Evolutionary conservation across 2,113 vertebrate genomes (phyloP).

Genomic region (Taurulus bubalis): DNA sequence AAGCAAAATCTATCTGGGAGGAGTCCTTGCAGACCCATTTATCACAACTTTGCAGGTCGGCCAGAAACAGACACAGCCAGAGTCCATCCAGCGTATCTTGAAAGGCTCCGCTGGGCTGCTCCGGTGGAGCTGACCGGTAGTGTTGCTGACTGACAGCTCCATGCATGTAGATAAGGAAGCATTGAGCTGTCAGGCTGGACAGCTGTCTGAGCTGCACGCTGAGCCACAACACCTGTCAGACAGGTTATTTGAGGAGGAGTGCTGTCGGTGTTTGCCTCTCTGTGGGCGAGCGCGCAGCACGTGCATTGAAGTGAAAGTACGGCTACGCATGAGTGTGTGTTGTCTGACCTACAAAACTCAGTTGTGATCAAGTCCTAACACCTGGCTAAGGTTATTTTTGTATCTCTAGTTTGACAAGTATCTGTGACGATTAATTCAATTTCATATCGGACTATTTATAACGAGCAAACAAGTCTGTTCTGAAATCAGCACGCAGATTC

Average conservation of each 20-base stretch:
- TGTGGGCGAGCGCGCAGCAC: conserved; percentile 13
- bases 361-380: conserved; percentile 51
- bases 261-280: conserved; percentile 48
- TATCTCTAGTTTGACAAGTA: conserved; percentile 46
- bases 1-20: conserved; percentile 24
- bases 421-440: conserved; percentile 38
- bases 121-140: conserved; percentile 24
- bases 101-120: conserved; percentile 24
- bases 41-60: conserved; percentile 28
- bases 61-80: conserved; percentile 22
- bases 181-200: conserved; percentile 57
- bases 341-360: conserved; percentile 63
- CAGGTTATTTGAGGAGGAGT: conserved; percentile 18
- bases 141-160: conserved; percentile 60
- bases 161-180: conserved; percentile 61
- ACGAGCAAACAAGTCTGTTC: not conserved
- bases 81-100: not conserved
- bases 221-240: conserved; percentile 65
- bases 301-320: conserved; percentile 33
- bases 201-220: conserved; percentile 47
- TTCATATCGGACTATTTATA: conserved; percentile 18
- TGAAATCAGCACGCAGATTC: conserved; percentile 15
- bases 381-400: conserved; percentile 36
- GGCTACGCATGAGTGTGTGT: conserved; percentile 32
- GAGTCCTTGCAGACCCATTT: conserved; percentile 31